Evolutionary conservation across 1,140 invertebrate genomes (phyloP).

Genomic region (Caerostris darwini): DNA sequence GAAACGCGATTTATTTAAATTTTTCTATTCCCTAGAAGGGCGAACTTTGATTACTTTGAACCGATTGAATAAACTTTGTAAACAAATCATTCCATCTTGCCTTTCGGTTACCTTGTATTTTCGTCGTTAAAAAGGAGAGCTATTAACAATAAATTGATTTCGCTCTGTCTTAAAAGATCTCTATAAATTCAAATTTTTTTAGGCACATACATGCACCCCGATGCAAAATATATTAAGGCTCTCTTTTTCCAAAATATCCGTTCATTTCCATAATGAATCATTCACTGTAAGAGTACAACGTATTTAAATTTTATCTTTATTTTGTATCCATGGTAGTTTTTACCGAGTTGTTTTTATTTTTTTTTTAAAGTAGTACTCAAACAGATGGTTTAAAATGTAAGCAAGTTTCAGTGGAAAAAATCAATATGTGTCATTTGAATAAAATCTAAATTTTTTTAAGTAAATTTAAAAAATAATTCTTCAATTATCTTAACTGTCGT

Average conservation of each 20-base stretch:
- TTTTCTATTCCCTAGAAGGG: slow-evolving; percentile 47
- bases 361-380: no score
- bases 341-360: no score
- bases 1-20: slow-evolving; percentile 60
- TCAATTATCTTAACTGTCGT: no score
- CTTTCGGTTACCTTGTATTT: slow-evolving; percentile 44
- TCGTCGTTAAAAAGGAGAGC: slow-evolving; percentile 26
- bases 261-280: slow-evolving; percentile 28
- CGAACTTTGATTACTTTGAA: slow-evolving; percentile 55
- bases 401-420: no score
- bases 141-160: slow-evolving; percentile 44
- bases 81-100: slow-evolving; percentile 42
- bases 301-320: slow-evolving; percentile 28
- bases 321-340: neutral
- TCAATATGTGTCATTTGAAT: no score
- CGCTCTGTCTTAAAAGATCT: slow-evolving; percentile 4
- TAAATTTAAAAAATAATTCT: no score
- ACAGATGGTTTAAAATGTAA: no score
- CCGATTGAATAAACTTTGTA: slow-evolving; percentile 49
- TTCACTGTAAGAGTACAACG: neutral
- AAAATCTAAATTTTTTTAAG: no score
- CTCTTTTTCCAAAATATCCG: neutral
- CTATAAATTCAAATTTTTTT: slow-evolving; percentile 29
- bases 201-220: neutral
- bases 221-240: neutral